These are phyloP conservation scores for Oreochromis spilurus DNA, from an alignment of 2,113 vertebrate species.

Conservation along the genomic window DNA sequence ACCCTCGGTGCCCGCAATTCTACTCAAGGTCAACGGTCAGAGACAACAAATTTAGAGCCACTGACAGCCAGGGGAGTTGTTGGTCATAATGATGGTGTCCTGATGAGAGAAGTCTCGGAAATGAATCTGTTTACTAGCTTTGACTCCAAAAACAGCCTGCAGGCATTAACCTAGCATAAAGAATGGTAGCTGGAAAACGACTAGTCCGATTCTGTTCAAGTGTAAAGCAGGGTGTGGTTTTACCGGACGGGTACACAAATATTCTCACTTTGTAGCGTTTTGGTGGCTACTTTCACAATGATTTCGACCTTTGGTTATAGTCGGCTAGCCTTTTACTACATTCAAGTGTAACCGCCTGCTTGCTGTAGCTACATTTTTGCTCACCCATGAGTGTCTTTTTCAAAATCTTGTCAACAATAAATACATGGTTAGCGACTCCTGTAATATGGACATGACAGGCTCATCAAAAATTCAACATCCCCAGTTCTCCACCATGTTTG, in stretches of 20 bases:
- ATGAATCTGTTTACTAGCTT: constrained; percentile 2
- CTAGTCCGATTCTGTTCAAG: background rate
- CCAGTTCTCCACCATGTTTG: background rate
- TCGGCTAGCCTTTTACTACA: background rate
- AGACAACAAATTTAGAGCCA: background rate
- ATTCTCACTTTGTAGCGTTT: background rate
- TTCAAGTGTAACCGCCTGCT: background rate
- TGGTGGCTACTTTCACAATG: background rate
- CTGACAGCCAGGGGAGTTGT: background rate
- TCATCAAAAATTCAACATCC: background rate
- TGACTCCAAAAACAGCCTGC: background rate
- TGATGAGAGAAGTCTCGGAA: background rate
- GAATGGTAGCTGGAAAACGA: background rate
- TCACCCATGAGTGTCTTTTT: background rate
- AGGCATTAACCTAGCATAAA: background rate
- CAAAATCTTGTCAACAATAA: background rate
- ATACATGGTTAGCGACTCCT: background rate
- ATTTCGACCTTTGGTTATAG: background rate
- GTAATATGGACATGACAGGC: background rate
- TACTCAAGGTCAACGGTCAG: constrained; percentile 53
- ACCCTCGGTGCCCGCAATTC: background rate
- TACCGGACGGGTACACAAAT: background rate
- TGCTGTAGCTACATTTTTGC: background rate
- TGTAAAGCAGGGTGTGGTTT: background rate
- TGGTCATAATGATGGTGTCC: background rate